Conservation (phyloP, 2,113 vertebrate species). For the Pipra filicauda region DNA sequence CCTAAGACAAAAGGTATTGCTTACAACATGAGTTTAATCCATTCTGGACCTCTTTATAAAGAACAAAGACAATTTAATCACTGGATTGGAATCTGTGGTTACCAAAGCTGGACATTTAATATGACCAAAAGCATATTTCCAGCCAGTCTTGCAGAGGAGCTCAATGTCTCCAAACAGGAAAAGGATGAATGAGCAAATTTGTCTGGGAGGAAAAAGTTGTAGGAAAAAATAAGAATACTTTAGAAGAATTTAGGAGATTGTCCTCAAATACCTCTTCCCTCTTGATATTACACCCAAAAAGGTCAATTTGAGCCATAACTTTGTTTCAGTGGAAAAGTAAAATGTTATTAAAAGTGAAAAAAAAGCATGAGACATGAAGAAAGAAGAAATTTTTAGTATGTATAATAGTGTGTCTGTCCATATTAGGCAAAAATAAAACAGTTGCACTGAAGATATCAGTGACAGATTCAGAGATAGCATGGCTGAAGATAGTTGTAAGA, state of each 20-base stretch:
- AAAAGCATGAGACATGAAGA: not conserved
- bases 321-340: not conserved
- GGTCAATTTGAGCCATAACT: not conserved
- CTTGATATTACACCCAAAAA: not conserved
- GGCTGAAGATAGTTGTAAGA: not conserved
- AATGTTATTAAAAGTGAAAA: not conserved
- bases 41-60: not conserved
- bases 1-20: not conserved
- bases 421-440: not conserved
- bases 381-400: not conserved
- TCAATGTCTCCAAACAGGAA: constrained; percentile 32
- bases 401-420: not conserved
- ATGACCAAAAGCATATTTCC: not conserved
- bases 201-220: constrained; percentile 13
- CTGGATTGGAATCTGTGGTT: constrained; percentile 41
- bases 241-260: not conserved
- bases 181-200: not conserved
- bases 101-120: not conserved
- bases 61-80: constrained; percentile 18
- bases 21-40: not conserved
- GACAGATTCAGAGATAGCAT: not conserved
- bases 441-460: not conserved
- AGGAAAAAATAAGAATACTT: constrained; percentile 24
- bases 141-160: not conserved
- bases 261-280: not conserved